phyloP scores from a whole-genome alignment of 2,113 vertebrate species.

The Erythrolamprus reginae region DNA sequence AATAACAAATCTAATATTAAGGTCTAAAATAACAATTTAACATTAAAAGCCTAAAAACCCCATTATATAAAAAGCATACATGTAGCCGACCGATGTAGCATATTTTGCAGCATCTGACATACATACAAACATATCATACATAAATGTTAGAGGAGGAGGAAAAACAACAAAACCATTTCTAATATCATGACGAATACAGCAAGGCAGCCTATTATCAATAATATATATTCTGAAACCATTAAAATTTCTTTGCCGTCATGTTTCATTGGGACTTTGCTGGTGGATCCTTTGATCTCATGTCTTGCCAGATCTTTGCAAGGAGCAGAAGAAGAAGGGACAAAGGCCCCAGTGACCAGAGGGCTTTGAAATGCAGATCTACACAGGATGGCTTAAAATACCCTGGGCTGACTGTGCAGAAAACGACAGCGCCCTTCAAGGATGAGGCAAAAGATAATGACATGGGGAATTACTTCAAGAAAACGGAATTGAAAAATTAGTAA shows the following conservation, averaged over 20 bases:
- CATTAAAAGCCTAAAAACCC: too few species aligned
- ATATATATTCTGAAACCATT: neutral
- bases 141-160: too few species aligned
- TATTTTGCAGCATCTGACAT: too few species aligned
- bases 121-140: too few species aligned
- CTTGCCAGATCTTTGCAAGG: neutral
- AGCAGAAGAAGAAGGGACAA: neutral
- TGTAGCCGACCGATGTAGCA: too few species aligned
- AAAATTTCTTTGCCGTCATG: neutral
- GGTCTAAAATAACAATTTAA: too few species aligned
- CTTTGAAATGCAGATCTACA: neutral
- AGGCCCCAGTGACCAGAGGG: neutral
- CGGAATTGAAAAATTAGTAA: neutral
- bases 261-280: neutral
- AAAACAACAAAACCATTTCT: neutral
- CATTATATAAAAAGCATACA: too few species aligned
- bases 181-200: neutral
- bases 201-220: neutral
- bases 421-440: neutral
- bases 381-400: neutral
- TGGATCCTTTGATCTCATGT: too few species aligned
- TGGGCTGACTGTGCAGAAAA: neutral
- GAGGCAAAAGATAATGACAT: neutral
- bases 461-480: neutral
- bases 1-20: too few species aligned